Conservation (phyloP, 2,888 invertebrate species). For the Drosophila macrospina region DNA sequence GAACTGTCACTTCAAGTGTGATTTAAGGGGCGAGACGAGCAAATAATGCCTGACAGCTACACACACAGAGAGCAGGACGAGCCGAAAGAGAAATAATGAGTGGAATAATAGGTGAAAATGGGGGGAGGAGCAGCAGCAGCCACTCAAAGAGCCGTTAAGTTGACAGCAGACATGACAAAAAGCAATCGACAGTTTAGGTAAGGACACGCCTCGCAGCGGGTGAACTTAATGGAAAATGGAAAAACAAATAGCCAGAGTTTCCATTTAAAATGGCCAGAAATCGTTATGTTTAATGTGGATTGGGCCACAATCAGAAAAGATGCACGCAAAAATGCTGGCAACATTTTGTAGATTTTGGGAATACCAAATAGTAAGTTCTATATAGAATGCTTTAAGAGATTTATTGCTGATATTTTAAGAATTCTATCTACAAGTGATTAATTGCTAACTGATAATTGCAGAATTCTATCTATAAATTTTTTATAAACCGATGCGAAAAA, state of each 20-base stretch:
- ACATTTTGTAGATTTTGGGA: too few species aligned
- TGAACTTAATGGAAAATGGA: slow-evolving; percentile 17
- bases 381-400: too few species aligned
- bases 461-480: too few species aligned
- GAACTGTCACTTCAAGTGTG: slow-evolving; percentile 24
- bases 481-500: too few species aligned
- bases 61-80: slow-evolving; percentile 1
- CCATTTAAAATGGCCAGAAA: slow-evolving; percentile 11
- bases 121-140: background rate
- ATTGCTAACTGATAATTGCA: too few species aligned
- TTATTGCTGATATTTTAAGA: too few species aligned
- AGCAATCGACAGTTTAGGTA: slow-evolving; percentile 41
- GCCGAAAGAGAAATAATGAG: background rate
- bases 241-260: slow-evolving; percentile 9
- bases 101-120: too few species aligned
- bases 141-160: slow-evolving; percentile 47
- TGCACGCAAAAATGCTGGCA: background rate
- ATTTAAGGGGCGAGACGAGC: slow-evolving; percentile 23
- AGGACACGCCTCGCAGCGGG: slow-evolving; percentile 3
- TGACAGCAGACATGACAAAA: slow-evolving; percentile 51
- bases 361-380: too few species aligned
- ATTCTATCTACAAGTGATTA: too few species aligned
- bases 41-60: slow-evolving; percentile 13
- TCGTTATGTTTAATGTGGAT: background rate
- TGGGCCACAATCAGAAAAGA: background rate